Conservation (phyloP, 2,888 invertebrate genomes). For the Temnothorax rugatulus region DNA sequence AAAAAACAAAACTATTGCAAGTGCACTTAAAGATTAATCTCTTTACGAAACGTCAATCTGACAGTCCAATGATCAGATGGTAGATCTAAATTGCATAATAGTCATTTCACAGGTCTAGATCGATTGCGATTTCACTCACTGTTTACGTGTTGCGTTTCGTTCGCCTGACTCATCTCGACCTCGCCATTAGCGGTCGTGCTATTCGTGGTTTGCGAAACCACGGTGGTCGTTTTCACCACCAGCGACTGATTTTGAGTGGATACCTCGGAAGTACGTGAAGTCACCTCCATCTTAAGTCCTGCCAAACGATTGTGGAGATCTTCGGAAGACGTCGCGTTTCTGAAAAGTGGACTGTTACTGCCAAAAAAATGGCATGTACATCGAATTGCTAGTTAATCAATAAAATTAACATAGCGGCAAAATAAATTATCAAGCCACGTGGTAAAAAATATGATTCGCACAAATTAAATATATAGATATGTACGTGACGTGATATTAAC, state of each 20-base stretch:
- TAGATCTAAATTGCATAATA: conserved; percentile 26
- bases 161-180: conserved; percentile 82
- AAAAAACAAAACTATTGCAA: neutral
- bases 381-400: conserved; percentile 49
- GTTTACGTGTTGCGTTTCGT: conserved; percentile 83
- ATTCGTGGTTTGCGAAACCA: conserved; percentile 83
- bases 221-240: conserved; percentile 83
- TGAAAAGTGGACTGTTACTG: conserved; percentile 86
- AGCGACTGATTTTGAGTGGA: conserved; percentile 84
- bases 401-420: conserved; percentile 56
- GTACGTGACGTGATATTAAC: neutral
- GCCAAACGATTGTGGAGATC: conserved; percentile 84
- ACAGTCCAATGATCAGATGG: conserved; percentile 25
- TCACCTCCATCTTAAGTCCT: conserved; percentile 85
- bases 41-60: conserved; percentile 9
- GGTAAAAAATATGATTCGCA: neutral
- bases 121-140: conserved; percentile 79
- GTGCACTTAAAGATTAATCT: neutral
- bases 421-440: conserved; percentile 47
- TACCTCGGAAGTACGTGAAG: conserved; percentile 84
- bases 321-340: conserved; percentile 84
- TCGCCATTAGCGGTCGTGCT: conserved; percentile 84
- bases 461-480: neutral
- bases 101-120: conserved; percentile 35
- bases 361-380: conserved; percentile 76